A percentile compares a stretch with the other conserved stretches of the same genome.
Evolutionary conservation across 2,888 invertebrate genomes (phyloP).

Genomic region (Nomada ferruginata): DNA sequence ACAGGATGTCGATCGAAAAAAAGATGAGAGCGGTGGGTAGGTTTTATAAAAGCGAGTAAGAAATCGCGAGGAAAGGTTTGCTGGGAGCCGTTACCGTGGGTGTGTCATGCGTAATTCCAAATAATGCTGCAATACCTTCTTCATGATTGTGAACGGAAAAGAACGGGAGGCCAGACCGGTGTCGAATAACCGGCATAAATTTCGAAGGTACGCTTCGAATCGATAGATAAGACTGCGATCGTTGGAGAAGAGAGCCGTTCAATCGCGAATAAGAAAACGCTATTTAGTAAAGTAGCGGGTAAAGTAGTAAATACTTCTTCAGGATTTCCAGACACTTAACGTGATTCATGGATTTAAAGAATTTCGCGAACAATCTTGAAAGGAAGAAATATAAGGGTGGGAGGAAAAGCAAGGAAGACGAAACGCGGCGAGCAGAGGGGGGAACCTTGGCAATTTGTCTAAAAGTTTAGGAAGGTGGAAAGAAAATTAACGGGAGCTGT

Average conservation of each 20-base stretch:
- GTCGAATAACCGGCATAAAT: constrained; percentile 64
- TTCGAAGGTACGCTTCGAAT: constrained; percentile 22
- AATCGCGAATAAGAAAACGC: constrained; percentile 3
- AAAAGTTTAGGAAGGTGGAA: constrained; percentile 57
- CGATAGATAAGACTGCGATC: neutral
- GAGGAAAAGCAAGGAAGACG: neutral
- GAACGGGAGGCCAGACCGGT: no score
- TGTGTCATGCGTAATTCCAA: constrained; percentile 54
- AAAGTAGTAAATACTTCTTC: constrained; percentile 6
- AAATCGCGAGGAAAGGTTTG: neutral
- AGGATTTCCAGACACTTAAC: constrained; percentile 3
- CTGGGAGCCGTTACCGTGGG: neutral
- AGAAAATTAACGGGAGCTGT: constrained; percentile 60
- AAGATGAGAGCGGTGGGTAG: neutral
- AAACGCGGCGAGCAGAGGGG: neutral
- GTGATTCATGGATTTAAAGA: constrained; percentile 40
- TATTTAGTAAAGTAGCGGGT: neutral
- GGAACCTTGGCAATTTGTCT: constrained; percentile 55
- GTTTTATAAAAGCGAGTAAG: constrained; percentile 13
- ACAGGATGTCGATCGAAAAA: constrained; percentile 7
- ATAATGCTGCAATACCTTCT: neutral
- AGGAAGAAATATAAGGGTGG: constrained; percentile 27
- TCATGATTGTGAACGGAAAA: neutral
- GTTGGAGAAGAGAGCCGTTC: neutral
- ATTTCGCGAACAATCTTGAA: constrained; percentile 14